Evolutionary conservation across 2,113 vertebrate species (phyloP).

Genomic region (Dendrocopos noguchii): DNA sequence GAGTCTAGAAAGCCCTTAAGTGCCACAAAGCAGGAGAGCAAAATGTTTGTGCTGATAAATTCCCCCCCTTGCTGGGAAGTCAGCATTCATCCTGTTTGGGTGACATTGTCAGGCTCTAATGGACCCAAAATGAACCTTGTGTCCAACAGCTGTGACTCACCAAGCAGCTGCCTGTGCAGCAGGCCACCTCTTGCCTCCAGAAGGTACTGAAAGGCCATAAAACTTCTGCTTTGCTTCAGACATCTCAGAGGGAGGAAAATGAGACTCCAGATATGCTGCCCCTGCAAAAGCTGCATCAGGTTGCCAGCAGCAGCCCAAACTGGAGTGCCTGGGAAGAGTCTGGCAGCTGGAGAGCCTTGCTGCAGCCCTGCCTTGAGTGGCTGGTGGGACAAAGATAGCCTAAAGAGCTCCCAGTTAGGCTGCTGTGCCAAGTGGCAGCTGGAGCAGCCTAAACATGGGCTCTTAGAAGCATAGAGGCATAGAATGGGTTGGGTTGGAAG

Average conservation of each 20-base stretch:
- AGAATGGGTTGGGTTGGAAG: too few species aligned
- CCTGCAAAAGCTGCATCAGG: too few species aligned
- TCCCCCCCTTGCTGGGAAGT: background rate
- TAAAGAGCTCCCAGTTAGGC: too few species aligned
- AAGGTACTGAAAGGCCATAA: background rate
- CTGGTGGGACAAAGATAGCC: too few species aligned
- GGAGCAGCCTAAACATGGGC: too few species aligned
- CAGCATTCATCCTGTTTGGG: background rate
- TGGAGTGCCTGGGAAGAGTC: too few species aligned
- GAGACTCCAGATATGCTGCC: too few species aligned
- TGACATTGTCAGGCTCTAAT: background rate
- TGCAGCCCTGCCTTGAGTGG: too few species aligned
- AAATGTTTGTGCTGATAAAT: conserved; percentile 40
- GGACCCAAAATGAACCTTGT: background rate
- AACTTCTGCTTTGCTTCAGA: background rate
- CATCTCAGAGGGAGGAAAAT: background rate
- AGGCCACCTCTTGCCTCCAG: background rate
- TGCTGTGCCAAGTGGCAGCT: too few species aligned
- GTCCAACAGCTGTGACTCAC: background rate
- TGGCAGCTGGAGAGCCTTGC: too few species aligned
- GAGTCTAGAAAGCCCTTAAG: conserved; percentile 48
- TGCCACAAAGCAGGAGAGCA: conserved; percentile 26
- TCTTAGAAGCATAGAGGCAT: too few species aligned
- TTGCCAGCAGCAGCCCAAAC: too few species aligned
- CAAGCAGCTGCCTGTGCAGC: background rate